Evolutionary conservation across 2,113 vertebrate species (phyloP).

Genomic region (Atherinomorus stipes): DNA sequence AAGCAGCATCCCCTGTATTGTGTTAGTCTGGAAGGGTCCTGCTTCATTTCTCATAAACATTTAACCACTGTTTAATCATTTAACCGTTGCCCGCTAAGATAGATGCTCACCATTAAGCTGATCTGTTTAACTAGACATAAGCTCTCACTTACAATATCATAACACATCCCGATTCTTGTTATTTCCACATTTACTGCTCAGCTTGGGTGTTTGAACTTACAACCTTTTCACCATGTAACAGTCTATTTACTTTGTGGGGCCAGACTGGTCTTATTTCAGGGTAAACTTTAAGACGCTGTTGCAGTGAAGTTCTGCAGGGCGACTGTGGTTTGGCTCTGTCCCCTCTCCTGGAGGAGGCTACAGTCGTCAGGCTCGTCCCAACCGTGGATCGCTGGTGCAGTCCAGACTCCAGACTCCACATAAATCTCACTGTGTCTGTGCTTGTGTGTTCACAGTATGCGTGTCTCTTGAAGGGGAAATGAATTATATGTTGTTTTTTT

Average conservation of each 20-base stretch:
- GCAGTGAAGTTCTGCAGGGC: conserved; percentile 23
- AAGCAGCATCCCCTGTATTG: conserved; percentile 28
- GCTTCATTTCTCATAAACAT: conserved; percentile 15
- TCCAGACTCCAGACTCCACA: conserved; percentile 65
- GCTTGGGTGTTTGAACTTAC: conserved; percentile 12
- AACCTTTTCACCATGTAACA: background rate
- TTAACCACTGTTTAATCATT: no score
- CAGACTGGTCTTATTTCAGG: conserved; percentile 27
- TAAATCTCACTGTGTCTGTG: conserved; percentile 53
- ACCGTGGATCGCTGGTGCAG: conserved; percentile 49
- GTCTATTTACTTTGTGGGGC: conserved; percentile 4
- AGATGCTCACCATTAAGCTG: no score
- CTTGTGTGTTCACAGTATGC: background rate
- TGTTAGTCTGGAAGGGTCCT: conserved; percentile 10
- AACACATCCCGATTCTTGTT: background rate
- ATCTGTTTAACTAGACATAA: background rate
- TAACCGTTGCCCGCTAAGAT: no score
- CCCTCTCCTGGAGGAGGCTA: conserved; percentile 45
- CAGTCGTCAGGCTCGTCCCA: conserved; percentile 43
- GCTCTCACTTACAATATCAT: background rate
- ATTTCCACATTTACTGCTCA: conserved; percentile 16
- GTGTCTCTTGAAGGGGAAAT: conserved; percentile 36
- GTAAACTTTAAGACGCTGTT: conserved; percentile 28
- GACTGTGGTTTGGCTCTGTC: conserved; percentile 57
- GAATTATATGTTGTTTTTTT: no score